These are phyloP conservation scores for Eupithecia exiguata DNA, from an alignment of 2,888 invertebrate species.

Conservation along the genomic window DNA sequence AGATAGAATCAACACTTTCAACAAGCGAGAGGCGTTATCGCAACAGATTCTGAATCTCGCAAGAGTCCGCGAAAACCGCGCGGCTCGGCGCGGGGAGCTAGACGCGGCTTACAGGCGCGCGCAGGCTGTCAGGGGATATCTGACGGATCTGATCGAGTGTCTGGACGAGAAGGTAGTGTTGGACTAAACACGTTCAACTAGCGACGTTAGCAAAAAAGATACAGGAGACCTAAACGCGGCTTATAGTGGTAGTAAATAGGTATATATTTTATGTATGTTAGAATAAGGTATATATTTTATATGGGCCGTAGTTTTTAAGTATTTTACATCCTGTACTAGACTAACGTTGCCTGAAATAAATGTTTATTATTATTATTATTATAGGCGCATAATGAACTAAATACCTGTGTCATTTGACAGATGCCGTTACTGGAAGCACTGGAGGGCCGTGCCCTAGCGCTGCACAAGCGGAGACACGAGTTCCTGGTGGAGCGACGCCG, in stretches of 20 bases:
- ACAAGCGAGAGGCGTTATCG: constrained; percentile 70
- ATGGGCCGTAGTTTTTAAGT: too few relatives aligned
- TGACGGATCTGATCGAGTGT: constrained; percentile 98
- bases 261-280: too few relatives aligned
- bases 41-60: constrained; percentile 50
- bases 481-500: constrained; percentile 92
- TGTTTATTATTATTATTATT: too few relatives aligned
- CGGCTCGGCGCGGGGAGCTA: constrained; percentile 80
- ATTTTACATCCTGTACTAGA: too few relatives aligned
- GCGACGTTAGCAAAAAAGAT: not conserved
- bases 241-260: too few relatives aligned
- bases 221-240: not conserved
- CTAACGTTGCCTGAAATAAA: too few relatives aligned
- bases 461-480: constrained; percentile 88
- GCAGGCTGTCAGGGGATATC: constrained; percentile 97
- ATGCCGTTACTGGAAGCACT: constrained; percentile 89
- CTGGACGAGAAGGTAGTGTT: constrained; percentile 94
- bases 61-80: constrained; percentile 72
- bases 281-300: too few relatives aligned
- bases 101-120: constrained; percentile 95
- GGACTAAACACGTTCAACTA: not conserved
- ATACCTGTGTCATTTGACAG: constrained; percentile 55
- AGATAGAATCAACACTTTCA: constrained; percentile 66
- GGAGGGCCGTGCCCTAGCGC: constrained; percentile 90
- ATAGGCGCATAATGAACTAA: too few relatives aligned